A percentile compares a stretch with the other conserved stretches of the same genome.
These are phyloP conservation scores for Papilio glaucus DNA, from an alignment of 1,140 invertebrate species.

Conservation along the genomic window DNA sequence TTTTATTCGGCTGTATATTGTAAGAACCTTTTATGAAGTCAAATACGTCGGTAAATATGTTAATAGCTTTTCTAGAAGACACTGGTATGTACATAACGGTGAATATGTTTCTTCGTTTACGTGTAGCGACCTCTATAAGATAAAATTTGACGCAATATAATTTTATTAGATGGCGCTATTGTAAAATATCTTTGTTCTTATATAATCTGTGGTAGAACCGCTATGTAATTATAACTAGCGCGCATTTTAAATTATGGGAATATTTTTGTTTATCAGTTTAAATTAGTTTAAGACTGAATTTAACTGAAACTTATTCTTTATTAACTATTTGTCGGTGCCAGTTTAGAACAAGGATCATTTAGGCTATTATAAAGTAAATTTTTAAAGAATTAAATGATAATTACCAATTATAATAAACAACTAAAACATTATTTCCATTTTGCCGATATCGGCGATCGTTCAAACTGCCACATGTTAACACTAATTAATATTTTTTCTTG, in stretches of 20 bases:
- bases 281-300: too few relatives aligned
- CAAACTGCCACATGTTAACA: too few relatives aligned
- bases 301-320: too few relatives aligned
- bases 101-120: not conserved
- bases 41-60: not conserved
- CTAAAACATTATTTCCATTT: too few relatives aligned
- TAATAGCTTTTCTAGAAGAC: not conserved
- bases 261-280: too few relatives aligned
- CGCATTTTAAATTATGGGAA: not conserved
- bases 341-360: too few relatives aligned
- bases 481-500: too few relatives aligned
- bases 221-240: not conserved
- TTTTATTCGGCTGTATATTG: not conserved
- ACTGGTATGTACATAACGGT: not conserved
- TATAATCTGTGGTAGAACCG: not conserved
- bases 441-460: too few relatives aligned
- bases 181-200: not conserved
- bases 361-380: too few relatives aligned
- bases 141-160: not conserved
- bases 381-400: too few relatives aligned
- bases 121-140: not conserved
- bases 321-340: too few relatives aligned
- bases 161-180: conserved; percentile 1
- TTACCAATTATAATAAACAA: too few relatives aligned
- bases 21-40: not conserved